These are phyloP conservation scores for Torymus texanus DNA, from an alignment of 2,888 invertebrate species.

Conservation along the genomic window DNA sequence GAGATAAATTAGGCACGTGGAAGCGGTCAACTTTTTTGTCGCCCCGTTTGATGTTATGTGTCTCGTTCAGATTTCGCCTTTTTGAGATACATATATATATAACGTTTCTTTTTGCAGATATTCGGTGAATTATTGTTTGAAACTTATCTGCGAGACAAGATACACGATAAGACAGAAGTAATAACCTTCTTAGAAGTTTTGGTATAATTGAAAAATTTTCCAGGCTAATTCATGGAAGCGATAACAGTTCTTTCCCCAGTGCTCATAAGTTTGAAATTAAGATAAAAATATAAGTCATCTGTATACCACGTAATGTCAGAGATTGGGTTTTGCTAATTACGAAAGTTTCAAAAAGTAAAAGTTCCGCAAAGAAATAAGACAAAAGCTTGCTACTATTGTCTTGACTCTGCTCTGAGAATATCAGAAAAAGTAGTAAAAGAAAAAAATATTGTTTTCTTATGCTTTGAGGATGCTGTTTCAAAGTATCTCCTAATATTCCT, in stretches of 20 bases:
- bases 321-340: slow-evolving; percentile 39
- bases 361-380: not conserved
- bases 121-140: not conserved
- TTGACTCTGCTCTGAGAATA: not conserved
- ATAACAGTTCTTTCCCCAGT: too few relatives aligned
- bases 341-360: slow-evolving; percentile 17
- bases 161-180: too few relatives aligned
- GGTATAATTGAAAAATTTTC: slow-evolving; percentile 6
- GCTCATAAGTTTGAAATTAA: slow-evolving; percentile 12
- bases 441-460: slow-evolving; percentile 5
- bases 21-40: too few relatives aligned
- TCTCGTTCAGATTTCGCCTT: too few relatives aligned
- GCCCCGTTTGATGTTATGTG: too few relatives aligned
- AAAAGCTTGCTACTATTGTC: slow-evolving; percentile 20
- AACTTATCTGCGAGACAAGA: too few relatives aligned
- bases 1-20: too few relatives aligned
- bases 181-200: not conserved
- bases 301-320: not conserved
- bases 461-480: not conserved
- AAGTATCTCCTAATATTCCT: not conserved
- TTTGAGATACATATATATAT: too few relatives aligned
- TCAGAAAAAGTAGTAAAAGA: too few relatives aligned
- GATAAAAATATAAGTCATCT: not conserved
- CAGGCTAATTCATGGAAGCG: not conserved
- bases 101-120: too few relatives aligned